Evolutionary conservation across 2,888 invertebrate species (phyloP).

Genomic region (Pantelozetes paolii): DNA sequence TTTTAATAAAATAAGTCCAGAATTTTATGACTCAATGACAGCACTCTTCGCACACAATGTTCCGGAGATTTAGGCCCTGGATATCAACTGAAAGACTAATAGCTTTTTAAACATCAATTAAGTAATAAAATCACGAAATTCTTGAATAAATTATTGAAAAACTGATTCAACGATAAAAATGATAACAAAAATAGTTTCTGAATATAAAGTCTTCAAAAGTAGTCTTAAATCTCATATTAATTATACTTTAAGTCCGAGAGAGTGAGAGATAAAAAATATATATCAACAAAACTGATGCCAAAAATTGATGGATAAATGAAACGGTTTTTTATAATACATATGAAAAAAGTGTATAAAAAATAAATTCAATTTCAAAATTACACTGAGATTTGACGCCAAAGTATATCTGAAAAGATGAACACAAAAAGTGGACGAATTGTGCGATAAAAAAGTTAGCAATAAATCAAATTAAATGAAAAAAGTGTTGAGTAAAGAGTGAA

Average conservation of each 20-base stretch:
- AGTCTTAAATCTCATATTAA: too few relatives aligned
- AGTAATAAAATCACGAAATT: neutral
- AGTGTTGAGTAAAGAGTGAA: neutral
- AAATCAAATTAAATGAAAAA: slow-evolving; percentile 6
- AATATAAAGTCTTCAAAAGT: too few relatives aligned
- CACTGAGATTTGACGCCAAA: neutral
- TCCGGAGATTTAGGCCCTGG: neutral
- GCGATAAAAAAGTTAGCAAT: neutral
- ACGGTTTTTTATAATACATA: too few relatives aligned
- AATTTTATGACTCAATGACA: neutral
- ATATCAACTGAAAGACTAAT: neutral
- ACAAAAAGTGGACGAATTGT: neutral
- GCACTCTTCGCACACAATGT: neutral
- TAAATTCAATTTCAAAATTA: neutral
- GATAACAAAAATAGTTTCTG: too few relatives aligned
- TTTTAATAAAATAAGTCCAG: neutral
- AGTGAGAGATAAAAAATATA: too few relatives aligned
- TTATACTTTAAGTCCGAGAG: too few relatives aligned
- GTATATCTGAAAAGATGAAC: neutral
- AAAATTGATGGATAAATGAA: too few relatives aligned
- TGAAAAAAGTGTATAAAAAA: neutral
- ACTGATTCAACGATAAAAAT: too few relatives aligned
- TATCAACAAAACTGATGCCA: too few relatives aligned
- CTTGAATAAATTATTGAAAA: neutral
- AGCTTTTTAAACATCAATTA: neutral